Evolutionary conservation across 2,888 invertebrate species (phyloP), one percentile per base, ranked within the genome.

Genomic region (Macrophya annulata): DNA sequence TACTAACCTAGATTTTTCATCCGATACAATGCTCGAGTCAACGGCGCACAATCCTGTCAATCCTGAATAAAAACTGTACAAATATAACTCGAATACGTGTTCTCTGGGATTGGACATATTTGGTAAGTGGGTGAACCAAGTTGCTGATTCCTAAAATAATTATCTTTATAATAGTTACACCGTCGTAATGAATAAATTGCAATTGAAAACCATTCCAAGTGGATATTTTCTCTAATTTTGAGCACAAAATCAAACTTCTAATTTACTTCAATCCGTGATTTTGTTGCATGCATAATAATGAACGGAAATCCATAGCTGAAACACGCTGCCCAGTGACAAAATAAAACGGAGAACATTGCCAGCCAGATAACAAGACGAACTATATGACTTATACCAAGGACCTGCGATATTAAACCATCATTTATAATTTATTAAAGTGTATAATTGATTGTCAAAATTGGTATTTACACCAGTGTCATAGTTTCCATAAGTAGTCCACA

Each of bases 311-410:
- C 86, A n/a, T 90, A 90, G 12, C 88, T 90, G 17, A 90, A 10
- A 82, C 92, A 92, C 9, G 91, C 89, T 59, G 90, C 88, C 92
- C 92, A 92, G 71, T 92, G 92, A 85, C 90, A 89, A 74, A 91
- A 88, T 25, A 92, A 86, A 10, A 86, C 10, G 4, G 91, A 91
- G 21, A 91, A 82, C 6, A 90, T 37, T 17, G 86, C 51, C 0
- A 92, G 51, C 92, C 92, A 92, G 21, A 91, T 85, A 2, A 85
- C 87, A 21, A 88, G 86, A 17, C 91, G 89, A 31, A 71, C 68
- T 37, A 88, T 86, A 45, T 89, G 88, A 10, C 90, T 87, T 72
- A 88, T 72, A 31, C 88, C 86, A 17, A 87, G 90, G n/a, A 62
- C 89, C 91, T 92, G 68, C n/a, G 40, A 55, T n/a, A 55, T n/a